Evolutionary conservation across 2,797 vertebrate species (phyloP).

Genomic region (Lindbergichthys nudifrons): DNA sequence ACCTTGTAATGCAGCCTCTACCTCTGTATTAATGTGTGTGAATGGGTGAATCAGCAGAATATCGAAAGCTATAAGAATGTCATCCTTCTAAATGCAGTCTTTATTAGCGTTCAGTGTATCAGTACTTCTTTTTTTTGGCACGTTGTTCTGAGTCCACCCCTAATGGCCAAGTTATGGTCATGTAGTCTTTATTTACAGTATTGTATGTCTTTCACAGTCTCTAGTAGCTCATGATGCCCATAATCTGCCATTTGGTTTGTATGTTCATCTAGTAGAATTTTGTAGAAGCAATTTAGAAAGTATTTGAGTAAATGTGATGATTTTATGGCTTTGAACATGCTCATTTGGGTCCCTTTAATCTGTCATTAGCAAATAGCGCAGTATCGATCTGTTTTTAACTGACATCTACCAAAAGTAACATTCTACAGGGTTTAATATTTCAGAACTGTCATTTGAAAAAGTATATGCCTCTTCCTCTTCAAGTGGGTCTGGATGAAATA

Average conservation of each 20-base stretch:
- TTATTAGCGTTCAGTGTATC: not conserved
- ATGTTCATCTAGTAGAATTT: not conserved
- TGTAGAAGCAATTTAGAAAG: not conserved
- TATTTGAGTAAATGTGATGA: not conserved
- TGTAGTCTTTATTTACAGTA: not conserved
- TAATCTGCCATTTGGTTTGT: not conserved
- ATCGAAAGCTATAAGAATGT: no score
- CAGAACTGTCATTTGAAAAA: constrained; percentile 17
- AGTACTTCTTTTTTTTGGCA: constrained; percentile 1
- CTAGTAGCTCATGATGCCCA: not conserved
- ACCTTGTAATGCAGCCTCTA: no score
- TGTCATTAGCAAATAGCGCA: constrained; percentile 39
- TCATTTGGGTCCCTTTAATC: constrained; percentile 11
- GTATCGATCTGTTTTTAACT: constrained; percentile 12
- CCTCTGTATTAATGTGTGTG: no score
- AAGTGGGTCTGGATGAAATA: constrained; percentile 47
- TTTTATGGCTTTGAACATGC: constrained; percentile 17
- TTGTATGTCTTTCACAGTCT: not conserved
- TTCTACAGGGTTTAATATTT: constrained; percentile 34
- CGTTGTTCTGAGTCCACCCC: not conserved
- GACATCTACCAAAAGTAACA: constrained; percentile 27
- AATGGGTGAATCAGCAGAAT: no score
- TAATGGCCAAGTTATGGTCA: not conserved
- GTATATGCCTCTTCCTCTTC: constrained; percentile 40
- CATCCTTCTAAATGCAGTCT: no score